Base-by-base conservation (phyloP, 2,113 vertebrate genomes). In the Oncorhynchus masou region DNA sequence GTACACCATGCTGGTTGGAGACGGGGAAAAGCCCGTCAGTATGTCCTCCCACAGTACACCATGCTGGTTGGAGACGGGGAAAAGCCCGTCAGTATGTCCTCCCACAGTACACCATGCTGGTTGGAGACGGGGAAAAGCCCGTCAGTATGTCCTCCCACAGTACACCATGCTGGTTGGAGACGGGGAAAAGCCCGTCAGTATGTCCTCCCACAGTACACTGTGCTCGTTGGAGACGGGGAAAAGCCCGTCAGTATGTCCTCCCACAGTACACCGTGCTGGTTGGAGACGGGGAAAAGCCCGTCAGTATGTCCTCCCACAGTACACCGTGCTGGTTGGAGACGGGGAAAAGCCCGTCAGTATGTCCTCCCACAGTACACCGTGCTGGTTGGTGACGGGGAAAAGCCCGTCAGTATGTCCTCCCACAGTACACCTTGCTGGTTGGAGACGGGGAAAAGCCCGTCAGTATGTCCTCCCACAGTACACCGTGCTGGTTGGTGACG, bases 51-150 rank as follows among this genome's bases (percentile, higher is more conserved):
- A 73, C 76, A 48, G 39, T 68, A 83, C 62, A 67, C 70, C 71
- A 74, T 51, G 34, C 68, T 87, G 79, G 25, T 74, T 68, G 72
- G 62, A 48, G 24, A 71, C 27, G 57, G 66, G 4, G 12, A 11
- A 73, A 60, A 22, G 29, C 31, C 3, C 27, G 64, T 29, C 71
- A 49, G 34, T 45, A n/a, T 49, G 34, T 49, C 45, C n/a, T n/a
- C n/a, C n/a, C n/a, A n/a, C n/a, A n/a, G 39, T 68, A 83, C 62
- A 67, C 70, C 71, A 74, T 51, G 34, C 68, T 87, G 79, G 25
- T 74, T 68, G 72, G 62, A 48, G 24, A 71, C 27, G 57, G 66
- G 4, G 12, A 11, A 73, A 60, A 22, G 29, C 31, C 3, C 27
- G 64, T 29, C 71, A 49, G 34, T 45, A n/a, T 49, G 34, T 49